phyloP scores from a whole-genome alignment of 1,140 invertebrate species.

The Sitophilus oryzae region DNA sequence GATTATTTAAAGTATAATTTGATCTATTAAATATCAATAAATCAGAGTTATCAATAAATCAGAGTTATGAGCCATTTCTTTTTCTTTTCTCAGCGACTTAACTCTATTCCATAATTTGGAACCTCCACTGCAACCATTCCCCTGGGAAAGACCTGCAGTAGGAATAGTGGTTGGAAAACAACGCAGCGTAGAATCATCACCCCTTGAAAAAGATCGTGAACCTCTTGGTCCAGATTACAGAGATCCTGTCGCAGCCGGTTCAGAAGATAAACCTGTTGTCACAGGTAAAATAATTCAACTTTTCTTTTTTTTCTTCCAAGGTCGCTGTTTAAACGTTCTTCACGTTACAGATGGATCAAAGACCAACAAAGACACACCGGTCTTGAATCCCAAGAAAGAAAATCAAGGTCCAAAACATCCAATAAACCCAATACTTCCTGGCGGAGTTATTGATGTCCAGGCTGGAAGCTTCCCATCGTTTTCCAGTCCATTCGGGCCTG shows the following conservation, averaged over 20 bases:
- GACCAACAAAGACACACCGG: conserved; percentile 23
- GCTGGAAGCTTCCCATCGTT: conserved; percentile 29
- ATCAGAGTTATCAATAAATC: no score
- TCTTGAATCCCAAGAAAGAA: conserved; percentile 25
- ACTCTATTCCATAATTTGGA: conserved; percentile 7
- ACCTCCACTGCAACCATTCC: conserved; percentile 1
- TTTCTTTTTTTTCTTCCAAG: no score
- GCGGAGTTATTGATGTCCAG: conserved; percentile 33
- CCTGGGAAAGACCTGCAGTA: conserved; percentile 12
- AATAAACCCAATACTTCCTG: conserved; percentile 19
- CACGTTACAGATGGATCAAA: neutral
- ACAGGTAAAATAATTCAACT: conserved; percentile 1
- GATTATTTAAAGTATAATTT: no score
- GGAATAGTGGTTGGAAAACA: no score
- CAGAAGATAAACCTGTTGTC: conserved; percentile 24
- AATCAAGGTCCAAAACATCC: conserved; percentile 22
- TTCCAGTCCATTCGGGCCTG: conserved; percentile 22
- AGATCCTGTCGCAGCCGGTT: conserved; percentile 28
- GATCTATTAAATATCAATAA: no score
- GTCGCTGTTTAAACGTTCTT: no score
- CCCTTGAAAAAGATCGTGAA: conserved; percentile 31
- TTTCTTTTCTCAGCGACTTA: conserved; percentile 20
- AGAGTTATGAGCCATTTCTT: no score
- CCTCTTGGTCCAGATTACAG: conserved; percentile 37
- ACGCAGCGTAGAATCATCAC: neutral